phyloP scores from a whole-genome alignment of 2,113 vertebrate genomes.

The Hemiscyllium ocellatum region DNA sequence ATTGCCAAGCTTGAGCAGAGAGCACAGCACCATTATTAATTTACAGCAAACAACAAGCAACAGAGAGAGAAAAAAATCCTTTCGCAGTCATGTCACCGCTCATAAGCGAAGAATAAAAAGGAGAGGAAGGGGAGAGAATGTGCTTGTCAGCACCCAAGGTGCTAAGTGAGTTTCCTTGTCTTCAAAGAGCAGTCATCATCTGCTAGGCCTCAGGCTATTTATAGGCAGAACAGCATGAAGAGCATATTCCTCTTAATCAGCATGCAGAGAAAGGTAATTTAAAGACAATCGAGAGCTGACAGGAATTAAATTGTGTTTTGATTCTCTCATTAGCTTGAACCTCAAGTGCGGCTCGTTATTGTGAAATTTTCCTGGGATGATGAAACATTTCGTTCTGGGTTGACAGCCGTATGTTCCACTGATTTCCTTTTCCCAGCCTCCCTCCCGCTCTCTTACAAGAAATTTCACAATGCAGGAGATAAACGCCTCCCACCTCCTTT shows the following conservation, averaged over 20 bases:
- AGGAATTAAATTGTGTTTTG: conserved; percentile 32
- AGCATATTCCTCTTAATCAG: conserved; percentile 34
- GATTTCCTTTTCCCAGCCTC: neutral
- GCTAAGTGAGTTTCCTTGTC: conserved; percentile 20
- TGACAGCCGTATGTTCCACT: neutral
- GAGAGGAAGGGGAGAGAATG: neutral
- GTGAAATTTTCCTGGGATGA: neutral
- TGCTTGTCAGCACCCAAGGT: conserved; percentile 24
- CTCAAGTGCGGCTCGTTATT: conserved; percentile 13
- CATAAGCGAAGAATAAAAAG: neutral
- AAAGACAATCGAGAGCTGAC: conserved; percentile 16
- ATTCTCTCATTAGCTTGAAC: conserved; percentile 31
- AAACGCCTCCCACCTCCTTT: no score
- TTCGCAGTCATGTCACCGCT: neutral
- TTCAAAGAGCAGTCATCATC: neutral
- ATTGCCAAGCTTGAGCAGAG: neutral
- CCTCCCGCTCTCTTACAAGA: no score
- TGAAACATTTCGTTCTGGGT: neutral
- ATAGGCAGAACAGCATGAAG: conserved; percentile 7
- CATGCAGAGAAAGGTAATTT: conserved; percentile 26
- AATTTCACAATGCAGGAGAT: neutral
- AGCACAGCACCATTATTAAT: conserved; percentile 13
- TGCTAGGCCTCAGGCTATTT: neutral
- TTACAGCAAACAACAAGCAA: conserved; percentile 2
- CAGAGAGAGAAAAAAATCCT: neutral